Evolutionary conservation across 2,113 vertebrate genomes (phyloP).

Genomic region (Hippoglossus stenolepis): DNA sequence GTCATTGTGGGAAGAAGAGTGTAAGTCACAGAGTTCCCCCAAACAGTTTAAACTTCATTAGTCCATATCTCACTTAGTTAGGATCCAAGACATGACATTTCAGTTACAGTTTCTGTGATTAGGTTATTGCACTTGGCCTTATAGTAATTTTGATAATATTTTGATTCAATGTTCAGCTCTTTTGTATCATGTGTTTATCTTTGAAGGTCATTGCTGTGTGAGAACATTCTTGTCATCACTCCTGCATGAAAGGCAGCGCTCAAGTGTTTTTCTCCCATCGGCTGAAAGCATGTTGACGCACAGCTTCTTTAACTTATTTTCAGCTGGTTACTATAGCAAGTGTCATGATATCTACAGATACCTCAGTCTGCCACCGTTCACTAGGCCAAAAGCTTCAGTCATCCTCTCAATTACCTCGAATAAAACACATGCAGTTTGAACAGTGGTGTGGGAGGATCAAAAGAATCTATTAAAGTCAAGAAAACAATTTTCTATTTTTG

Average conservation of each 20-base stretch:
- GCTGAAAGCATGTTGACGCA: neutral
- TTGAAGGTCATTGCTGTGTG: constrained; percentile 54
- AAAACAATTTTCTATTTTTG: constrained; percentile 35
- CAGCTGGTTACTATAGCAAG: neutral
- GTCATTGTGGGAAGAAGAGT: neutral
- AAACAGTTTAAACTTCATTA: neutral
- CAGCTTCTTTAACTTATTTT: constrained; percentile 11
- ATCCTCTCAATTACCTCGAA: constrained; percentile 18
- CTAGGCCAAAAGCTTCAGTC: neutral
- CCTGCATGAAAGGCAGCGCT: constrained; percentile 3
- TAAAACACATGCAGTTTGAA: constrained; percentile 1
- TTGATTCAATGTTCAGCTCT: neutral
- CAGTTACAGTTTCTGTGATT: neutral
- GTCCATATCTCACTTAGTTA: neutral
- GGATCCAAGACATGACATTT: neutral
- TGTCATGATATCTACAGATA: neutral
- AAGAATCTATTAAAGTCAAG: constrained; percentile 26
- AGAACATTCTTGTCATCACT: constrained; percentile 27
- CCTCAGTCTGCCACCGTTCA: neutral
- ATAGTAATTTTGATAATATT: neutral
- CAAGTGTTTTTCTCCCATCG: neutral
- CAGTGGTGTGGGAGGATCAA: constrained; percentile 43
- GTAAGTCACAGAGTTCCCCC: too few relatives aligned
- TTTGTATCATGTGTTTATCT: constrained; percentile 12
- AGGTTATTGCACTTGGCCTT: neutral